Conservation (phyloP, 2,797 vertebrate genomes). For the Gymnocypris eckloni region DNA sequence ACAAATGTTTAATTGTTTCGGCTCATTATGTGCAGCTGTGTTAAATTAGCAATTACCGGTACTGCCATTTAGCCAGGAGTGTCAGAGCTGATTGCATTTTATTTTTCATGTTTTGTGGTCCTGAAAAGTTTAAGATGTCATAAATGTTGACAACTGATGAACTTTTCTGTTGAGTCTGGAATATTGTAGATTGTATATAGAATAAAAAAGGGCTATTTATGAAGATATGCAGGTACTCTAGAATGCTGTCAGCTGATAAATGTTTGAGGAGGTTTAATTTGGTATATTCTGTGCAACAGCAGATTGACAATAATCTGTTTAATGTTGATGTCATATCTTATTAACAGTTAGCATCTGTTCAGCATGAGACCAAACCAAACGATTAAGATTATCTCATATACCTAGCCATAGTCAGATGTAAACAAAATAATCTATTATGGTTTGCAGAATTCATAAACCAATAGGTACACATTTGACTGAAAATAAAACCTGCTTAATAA, state of each 20-base stretch:
- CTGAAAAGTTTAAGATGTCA: not conserved
- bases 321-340: conserved; percentile 2
- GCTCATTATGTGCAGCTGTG: not conserved
- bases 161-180: not conserved
- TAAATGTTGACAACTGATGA: not conserved
- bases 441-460: no score
- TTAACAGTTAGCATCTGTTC: not conserved
- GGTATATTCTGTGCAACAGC: not conserved
- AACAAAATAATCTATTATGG: no score
- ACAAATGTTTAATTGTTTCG: not conserved
- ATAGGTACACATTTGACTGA: no score
- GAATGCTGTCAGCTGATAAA: not conserved
- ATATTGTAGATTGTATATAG: not conserved
- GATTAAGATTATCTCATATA: no score
- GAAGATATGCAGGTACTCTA: not conserved
- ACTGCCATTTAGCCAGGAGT: not conserved
- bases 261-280: not conserved
- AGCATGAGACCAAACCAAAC: not conserved
- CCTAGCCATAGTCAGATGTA: no score
- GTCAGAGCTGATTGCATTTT: not conserved
- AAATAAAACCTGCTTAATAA: not conserved
- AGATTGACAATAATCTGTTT: conserved; percentile 9
- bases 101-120: not conserved
- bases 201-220: not conserved
- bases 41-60: not conserved